A percentile compares a stretch with the other conserved stretches of the same genome.
Evolutionary conservation across 1,140 invertebrate genomes (phyloP).

Genomic region (Cheumatopsyche charites): DNA sequence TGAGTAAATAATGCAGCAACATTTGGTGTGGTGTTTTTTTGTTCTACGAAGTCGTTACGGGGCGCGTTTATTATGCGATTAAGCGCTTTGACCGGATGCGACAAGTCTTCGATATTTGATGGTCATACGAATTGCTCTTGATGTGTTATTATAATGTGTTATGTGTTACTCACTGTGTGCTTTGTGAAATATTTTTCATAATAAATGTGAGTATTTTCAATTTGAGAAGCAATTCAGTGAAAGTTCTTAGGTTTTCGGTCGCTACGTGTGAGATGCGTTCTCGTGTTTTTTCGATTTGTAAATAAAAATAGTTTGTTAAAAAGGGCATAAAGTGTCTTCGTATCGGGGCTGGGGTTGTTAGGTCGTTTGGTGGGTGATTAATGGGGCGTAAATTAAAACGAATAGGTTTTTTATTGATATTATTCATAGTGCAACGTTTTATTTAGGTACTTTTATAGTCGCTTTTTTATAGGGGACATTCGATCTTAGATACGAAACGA

Average conservation of each 20-base stretch:
- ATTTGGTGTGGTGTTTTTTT: slow-evolving; percentile 13
- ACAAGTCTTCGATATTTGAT: too few species aligned
- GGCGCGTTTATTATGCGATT: slow-evolving; percentile 47
- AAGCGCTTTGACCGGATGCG: slow-evolving; percentile 22
- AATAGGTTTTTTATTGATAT: slow-evolving; percentile 22
- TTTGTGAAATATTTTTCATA: too few species aligned
- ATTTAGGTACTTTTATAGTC: slow-evolving; percentile 4
- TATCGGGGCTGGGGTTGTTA: neutral
- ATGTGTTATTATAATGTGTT: too few species aligned
- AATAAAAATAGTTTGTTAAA: too few species aligned
- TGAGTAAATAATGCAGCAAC: slow-evolving; percentile 44
- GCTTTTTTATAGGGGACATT: slow-evolving; percentile 15
- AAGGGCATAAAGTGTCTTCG: too few species aligned
- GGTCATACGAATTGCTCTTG: too few species aligned
- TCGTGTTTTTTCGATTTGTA: too few species aligned
- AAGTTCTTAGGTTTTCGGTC: too few species aligned
- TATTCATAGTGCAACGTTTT: slow-evolving; percentile 21
- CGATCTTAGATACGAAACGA: neutral
- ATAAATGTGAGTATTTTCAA: too few species aligned
- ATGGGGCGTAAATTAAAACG: slow-evolving; percentile 21
- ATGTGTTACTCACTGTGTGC: too few species aligned
- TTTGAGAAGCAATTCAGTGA: too few species aligned
- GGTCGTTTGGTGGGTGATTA: slow-evolving; percentile 25
- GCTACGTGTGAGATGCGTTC: too few species aligned
- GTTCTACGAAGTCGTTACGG: slow-evolving; percentile 30